Percentiles rank a stretch among this genome's conserved stretches.
Evolutionary conservation across 2,113 vertebrate genomes (phyloP).

Genomic region (Podarcis cretensis): DNA sequence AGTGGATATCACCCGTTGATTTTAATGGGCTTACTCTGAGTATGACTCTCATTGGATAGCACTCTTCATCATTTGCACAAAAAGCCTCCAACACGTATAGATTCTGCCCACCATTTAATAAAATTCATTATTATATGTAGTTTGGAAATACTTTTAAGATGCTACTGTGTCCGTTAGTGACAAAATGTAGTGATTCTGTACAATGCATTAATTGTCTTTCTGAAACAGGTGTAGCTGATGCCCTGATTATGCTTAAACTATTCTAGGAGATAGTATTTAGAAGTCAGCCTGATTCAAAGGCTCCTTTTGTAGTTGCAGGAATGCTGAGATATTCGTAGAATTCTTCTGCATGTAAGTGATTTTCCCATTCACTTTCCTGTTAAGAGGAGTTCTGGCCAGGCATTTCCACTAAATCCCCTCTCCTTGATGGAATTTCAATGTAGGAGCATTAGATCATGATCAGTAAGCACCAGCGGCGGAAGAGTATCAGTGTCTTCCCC

Average conservation of each 20-base stretch:
- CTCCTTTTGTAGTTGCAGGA: neutral
- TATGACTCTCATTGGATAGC: too few species aligned
- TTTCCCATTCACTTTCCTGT: neutral
- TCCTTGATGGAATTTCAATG: neutral
- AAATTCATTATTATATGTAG: neutral
- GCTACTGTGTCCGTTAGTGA: neutral
- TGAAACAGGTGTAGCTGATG: neutral
- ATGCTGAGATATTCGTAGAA: neutral
- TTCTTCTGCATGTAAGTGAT: neutral
- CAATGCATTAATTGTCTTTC: neutral
- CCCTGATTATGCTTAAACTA: neutral
- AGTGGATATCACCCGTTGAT: too few species aligned
- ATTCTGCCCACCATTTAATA: neutral
- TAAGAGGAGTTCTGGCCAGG: neutral
- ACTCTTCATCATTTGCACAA: neutral
- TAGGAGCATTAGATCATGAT: neutral
- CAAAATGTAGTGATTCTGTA: neutral
- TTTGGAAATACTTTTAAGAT: neutral
- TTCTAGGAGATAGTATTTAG: neutral
- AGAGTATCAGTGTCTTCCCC: neutral
- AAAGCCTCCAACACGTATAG: neutral
- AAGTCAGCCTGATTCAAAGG: neutral
- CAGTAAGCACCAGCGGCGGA: neutral
- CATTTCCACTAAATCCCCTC: neutral
- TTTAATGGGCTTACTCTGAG: too few species aligned